These are phyloP conservation scores for Eristalinus sepulchralis DNA, from an alignment of 2,888 invertebrate species.

Conservation along the genomic window DNA sequence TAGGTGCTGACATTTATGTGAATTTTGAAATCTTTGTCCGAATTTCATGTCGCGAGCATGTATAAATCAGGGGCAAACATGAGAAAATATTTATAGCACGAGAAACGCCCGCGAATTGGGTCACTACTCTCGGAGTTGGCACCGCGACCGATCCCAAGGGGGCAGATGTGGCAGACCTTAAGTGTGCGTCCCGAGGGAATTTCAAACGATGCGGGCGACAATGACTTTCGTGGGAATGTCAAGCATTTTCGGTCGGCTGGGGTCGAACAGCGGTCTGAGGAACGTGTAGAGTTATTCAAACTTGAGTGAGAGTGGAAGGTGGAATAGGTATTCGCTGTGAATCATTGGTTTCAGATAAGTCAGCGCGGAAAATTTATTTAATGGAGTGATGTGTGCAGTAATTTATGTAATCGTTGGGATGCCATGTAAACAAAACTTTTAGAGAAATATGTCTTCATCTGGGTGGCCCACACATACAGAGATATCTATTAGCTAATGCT, in stretches of 20 bases:
- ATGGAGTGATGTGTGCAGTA: not conserved
- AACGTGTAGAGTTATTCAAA: not conserved
- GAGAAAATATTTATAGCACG: not conserved
- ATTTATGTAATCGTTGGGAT: not conserved
- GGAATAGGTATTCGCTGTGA: no score
- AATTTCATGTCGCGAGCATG: not conserved
- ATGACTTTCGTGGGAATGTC: not conserved
- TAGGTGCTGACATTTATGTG: not conserved
- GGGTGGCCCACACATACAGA: no score
- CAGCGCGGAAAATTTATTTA: not conserved
- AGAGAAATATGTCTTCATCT: not conserved
- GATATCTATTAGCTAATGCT: no score
- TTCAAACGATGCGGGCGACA: not conserved
- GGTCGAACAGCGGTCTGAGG: not conserved
- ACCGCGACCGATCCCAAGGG: not conserved
- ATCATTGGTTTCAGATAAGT: not conserved
- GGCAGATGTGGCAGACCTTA: conserved; percentile 1
- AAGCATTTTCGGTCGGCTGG: not conserved
- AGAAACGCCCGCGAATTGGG: not conserved
- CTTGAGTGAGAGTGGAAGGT: no score
- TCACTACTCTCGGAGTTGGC: not conserved
- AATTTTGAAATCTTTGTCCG: not conserved
- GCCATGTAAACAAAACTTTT: not conserved
- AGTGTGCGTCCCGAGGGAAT: not conserved
- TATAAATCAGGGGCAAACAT: not conserved